Conservation (phyloP, 1,140 invertebrate genomes). For the Coenobita brevimanus region DNA sequence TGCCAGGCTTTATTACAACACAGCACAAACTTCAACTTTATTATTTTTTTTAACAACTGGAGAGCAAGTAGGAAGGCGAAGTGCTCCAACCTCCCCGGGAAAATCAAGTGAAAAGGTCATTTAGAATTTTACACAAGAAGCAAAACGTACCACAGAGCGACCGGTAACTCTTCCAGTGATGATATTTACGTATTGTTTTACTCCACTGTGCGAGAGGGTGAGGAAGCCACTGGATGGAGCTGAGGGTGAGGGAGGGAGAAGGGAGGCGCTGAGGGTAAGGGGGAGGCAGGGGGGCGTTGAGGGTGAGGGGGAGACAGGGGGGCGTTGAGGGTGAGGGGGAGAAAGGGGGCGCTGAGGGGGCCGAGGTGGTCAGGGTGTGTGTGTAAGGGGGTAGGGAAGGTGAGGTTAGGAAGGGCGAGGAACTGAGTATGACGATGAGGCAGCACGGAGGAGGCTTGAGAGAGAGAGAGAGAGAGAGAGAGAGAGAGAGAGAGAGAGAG, state of each 20-base stretch:
- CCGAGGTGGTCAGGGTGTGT: neutral
- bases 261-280: too few relatives aligned
- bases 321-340: neutral
- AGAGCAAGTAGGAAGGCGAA: too few relatives aligned
- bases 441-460: too few relatives aligned
- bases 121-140: slow-evolving; percentile 48
- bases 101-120: slow-evolving; percentile 41
- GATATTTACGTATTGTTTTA: slow-evolving; percentile 44
- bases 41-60: too few relatives aligned
- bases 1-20: too few relatives aligned
- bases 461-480: neutral
- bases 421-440: neutral
- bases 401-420: neutral
- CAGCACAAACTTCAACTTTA: too few relatives aligned
- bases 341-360: neutral
- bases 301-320: neutral
- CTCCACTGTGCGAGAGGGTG: neutral
- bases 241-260: neutral
- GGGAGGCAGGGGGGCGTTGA: neutral
- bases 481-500: neutral
- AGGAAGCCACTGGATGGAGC: neutral
- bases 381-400: neutral
- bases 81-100: neutral
- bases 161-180: slow-evolving; percentile 37
- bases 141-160: slow-evolving; percentile 47